Percentiles rank a stretch among this genome's conserved stretches.
These are phyloP conservation scores for Lordiphosa andalusiaca DNA, from an alignment of 2,888 invertebrate genomes.

Conservation along the genomic window DNA sequence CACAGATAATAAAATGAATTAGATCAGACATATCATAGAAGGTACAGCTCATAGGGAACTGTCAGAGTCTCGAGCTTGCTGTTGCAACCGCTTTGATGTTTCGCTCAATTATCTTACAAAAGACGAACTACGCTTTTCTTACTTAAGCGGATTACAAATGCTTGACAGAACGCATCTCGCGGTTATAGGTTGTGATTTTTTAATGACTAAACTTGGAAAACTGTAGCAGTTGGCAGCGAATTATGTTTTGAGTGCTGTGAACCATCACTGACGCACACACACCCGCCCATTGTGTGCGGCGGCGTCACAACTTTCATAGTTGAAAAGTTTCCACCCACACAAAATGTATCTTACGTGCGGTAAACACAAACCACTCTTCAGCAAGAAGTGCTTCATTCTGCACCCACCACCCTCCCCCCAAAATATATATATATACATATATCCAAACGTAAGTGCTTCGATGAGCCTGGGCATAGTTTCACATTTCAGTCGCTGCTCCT, in stretches of 20 bases:
- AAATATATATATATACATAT: slow-evolving; percentile 25
- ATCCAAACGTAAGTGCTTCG: slow-evolving; percentile 31
- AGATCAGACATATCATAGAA: too few relatives aligned
- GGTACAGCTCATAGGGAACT: too few relatives aligned
- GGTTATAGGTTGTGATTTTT: slow-evolving; percentile 30
- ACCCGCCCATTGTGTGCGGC: slow-evolving; percentile 14
- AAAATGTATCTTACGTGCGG: slow-evolving; percentile 18
- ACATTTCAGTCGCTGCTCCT: slow-evolving; percentile 25
- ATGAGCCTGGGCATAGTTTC: slow-evolving; percentile 41
- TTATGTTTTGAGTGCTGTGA: too few relatives aligned
- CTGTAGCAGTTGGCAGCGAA: too few relatives aligned
- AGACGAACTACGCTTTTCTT: slow-evolving; percentile 5
- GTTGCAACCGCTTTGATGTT: slow-evolving; percentile 27
- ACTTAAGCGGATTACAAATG: slow-evolving; percentile 32
- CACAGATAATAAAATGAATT: slow-evolving; percentile 18
- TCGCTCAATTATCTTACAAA: slow-evolving; percentile 26
- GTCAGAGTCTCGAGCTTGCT: too few relatives aligned
- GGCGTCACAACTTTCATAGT: slow-evolving; percentile 26
- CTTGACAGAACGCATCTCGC: slow-evolving; percentile 10
- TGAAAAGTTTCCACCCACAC: slow-evolving; percentile 30
- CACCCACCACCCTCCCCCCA: slow-evolving; percentile 18
- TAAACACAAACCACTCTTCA: slow-evolving; percentile 7
- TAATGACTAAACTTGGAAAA: slow-evolving; percentile 22
- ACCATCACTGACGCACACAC: slow-evolving; percentile 4
- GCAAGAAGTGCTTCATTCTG: slow-evolving; percentile 33